Base-by-base conservation (phyloP, 2,888 invertebrate genomes). In the Lasioglossum marginatum region DNA sequence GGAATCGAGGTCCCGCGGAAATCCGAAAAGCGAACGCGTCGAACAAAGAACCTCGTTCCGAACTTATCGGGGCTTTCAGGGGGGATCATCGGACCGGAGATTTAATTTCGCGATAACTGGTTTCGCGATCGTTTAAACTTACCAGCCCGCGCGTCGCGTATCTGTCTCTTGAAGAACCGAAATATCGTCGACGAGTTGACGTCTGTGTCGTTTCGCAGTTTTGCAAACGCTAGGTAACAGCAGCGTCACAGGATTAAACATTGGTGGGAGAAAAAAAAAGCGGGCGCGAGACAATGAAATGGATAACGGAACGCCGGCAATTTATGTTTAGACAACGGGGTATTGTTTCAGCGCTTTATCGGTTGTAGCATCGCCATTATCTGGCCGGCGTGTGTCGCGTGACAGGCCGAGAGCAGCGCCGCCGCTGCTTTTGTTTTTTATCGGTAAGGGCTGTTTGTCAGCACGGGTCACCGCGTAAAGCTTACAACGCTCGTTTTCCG, bases 291-390 rank as follows among this genome's bases (percentile, higher is more conserved):
- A 73, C 79, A 79, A 72, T 40, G 68, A 72, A 81, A 66, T 16
- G 74, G 83, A 81, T 76, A 83, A 81, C 81, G 71, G 57, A 82
- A 76, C 52, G 75, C 14, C 66, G 72, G 77, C 74, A 80, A 83
- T 83, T 83, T 81, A 73, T 73, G 76, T 81, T 76, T 60, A 82
- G 73, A 81, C 77, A 79, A 19, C 66, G 63, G 81, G 72, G 71
- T 72, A 75, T 88, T 79, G 79, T 83, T 79, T 81, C 83, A 27
- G 71, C 76, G 84, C 45, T 73, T 73, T 82, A 83, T 86, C 83
- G 77, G 52, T 78, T 60, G 66, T 76, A 71, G 63, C 76, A 74
- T 83, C 82, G 83, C 23, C 79, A 80, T 87, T 88, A 81, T 68
- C 66, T 72, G 60, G 52, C 60, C 74, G 48, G 68, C 79, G 80